A percentile compares a stretch with the other conserved stretches of the same genome.
These are phyloP conservation scores for Lethenteron reissneri DNA, from an alignment of 2,113 vertebrate species.

Conservation along the genomic window DNA sequence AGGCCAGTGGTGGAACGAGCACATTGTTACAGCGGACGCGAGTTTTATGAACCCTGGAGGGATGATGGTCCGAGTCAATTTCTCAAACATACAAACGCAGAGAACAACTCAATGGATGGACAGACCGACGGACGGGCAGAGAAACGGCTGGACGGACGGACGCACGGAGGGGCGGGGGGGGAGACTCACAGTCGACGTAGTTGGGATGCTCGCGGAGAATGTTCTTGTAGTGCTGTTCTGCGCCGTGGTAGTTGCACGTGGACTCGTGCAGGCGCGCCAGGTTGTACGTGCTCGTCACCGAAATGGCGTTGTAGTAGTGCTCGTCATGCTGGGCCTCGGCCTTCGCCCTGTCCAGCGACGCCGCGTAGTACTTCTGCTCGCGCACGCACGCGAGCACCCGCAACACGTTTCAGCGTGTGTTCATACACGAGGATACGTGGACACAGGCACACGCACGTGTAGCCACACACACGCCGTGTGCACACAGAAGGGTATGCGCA, in stretches of 20 bases:
- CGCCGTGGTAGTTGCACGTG: slow-evolving; percentile 93
- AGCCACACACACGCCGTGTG: not conserved
- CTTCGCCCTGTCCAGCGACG: slow-evolving; percentile 79
- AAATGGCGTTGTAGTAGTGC: slow-evolving; percentile 97
- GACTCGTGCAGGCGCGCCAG: slow-evolving; percentile 83
- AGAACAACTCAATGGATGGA: too few relatives aligned
- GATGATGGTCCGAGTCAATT: too few relatives aligned
- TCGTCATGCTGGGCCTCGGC: slow-evolving; percentile 93
- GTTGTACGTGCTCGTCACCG: slow-evolving; percentile 92
- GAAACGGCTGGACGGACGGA: too few relatives aligned
- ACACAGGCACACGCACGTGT: not conserved
- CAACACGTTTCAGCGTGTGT: not conserved
- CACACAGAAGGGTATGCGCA: not conserved
- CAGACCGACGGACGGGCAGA: too few relatives aligned
- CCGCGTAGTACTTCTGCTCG: slow-evolving; percentile 79
- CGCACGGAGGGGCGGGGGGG: too few relatives aligned
- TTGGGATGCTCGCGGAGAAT: slow-evolving; percentile 92
- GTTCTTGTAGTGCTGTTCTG: slow-evolving; percentile 94
- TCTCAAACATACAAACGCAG: too few relatives aligned
- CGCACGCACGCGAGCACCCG: not conserved
- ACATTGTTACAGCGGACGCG: too few relatives aligned
- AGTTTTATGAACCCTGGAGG: too few relatives aligned
- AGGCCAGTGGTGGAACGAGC: too few relatives aligned
- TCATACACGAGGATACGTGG: not conserved
- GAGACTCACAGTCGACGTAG: slow-evolving; percentile 81